Percentiles rank a stretch among this genome's conserved stretches.
Conservation (phyloP, 2,113 vertebrate genomes). For the Perognathus longimembris region DNA sequence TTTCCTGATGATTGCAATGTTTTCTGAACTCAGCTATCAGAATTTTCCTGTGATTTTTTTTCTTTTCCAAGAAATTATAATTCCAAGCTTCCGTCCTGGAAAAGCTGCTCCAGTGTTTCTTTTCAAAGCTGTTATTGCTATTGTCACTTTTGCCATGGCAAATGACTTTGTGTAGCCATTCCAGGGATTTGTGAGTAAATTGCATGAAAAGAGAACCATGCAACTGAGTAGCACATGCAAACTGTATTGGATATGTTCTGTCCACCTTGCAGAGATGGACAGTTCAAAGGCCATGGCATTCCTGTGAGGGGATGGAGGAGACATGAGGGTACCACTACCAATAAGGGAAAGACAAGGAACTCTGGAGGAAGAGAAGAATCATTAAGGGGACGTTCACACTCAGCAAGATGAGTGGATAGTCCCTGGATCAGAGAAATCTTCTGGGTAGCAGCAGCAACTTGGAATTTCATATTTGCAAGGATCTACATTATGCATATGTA, state of each 20-base stretch:
- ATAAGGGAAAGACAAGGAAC: neutral
- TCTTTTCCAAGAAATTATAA: neutral
- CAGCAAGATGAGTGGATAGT: neutral
- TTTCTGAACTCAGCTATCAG: neutral
- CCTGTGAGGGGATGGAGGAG: accelerated
- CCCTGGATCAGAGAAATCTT: neutral
- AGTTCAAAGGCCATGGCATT: neutral
- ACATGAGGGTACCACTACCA: no score
- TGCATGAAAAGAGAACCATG: neutral
- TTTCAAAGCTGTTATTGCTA: neutral
- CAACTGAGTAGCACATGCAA: neutral
- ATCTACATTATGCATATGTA: neutral
- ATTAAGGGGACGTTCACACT: neutral
- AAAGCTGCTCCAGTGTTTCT: neutral
- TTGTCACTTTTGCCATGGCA: neutral
- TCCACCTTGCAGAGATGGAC: neutral
- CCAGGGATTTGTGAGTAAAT: neutral
- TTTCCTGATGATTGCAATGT: neutral
- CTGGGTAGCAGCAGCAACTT: neutral
- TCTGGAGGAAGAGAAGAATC: neutral
- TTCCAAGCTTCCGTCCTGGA: neutral
- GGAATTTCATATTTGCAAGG: accelerated
- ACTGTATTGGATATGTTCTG: neutral
- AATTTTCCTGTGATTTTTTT: no score
- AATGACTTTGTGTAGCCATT: neutral